A percentile compares a stretch with the other conserved stretches of the same genome.
Evolutionary conservation across 1,140 invertebrate species (phyloP).

Genomic region (Apis cerana): DNA sequence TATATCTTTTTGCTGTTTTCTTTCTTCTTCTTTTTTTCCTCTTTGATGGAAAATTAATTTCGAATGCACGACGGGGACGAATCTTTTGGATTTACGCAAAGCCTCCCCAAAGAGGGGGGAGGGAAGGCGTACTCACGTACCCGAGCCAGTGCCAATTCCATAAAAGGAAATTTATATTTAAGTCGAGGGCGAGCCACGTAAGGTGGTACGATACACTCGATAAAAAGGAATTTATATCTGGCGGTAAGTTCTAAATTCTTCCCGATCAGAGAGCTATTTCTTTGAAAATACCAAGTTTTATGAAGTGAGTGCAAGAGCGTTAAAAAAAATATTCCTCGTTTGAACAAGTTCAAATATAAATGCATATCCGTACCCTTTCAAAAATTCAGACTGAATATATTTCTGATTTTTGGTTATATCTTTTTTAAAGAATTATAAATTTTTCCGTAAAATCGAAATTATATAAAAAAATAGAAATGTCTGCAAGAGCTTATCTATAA

Average conservation of each 20-base stretch:
- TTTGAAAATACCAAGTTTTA: constrained; percentile 11
- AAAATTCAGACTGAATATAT: background rate
- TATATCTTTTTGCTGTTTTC: too few relatives aligned
- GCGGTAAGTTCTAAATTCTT: constrained; percentile 3
- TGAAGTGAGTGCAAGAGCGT: too few relatives aligned
- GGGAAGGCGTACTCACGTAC: background rate
- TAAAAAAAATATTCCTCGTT: background rate
- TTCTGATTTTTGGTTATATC: background rate
- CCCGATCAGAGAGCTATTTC: constrained; percentile 9
- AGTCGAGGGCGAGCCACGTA: constrained; percentile 13
- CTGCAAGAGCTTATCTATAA: too few relatives aligned
- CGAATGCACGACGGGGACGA: background rate
- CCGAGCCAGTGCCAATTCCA: constrained; percentile 27
- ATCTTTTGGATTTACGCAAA: constrained; percentile 15
- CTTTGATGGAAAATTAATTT: background rate
- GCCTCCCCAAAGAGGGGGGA: background rate
- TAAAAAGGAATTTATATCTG: constrained; percentile 39
- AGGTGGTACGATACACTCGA: constrained; percentile 34
- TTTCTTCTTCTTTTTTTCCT: background rate
- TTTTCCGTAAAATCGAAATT: too few relatives aligned
- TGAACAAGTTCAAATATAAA: background rate
- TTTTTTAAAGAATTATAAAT: background rate
- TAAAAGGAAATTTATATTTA: constrained; percentile 41
- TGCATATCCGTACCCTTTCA: background rate
- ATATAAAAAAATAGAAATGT: too few relatives aligned